These are phyloP conservation scores for Chascanopsetta lugubris DNA, from an alignment of 2,113 vertebrate genomes.

Conservation along the genomic window DNA sequence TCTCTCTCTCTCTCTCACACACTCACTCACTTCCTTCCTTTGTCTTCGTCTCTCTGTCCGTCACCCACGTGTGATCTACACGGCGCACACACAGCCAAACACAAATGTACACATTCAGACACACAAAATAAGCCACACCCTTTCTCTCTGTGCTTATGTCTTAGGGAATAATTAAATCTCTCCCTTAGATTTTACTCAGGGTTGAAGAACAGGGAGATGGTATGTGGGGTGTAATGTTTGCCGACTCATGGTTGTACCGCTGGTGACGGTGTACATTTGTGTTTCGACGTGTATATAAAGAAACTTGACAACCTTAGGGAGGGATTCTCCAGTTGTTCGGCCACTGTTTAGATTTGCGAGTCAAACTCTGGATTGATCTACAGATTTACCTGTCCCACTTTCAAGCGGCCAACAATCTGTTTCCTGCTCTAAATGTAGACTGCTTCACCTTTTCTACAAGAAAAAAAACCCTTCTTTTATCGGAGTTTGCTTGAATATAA, in stretches of 20 bases:
- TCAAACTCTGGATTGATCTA: constrained; percentile 25
- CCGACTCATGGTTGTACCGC: constrained; percentile 45
- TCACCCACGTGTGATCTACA: background rate
- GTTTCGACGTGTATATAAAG: constrained; percentile 43
- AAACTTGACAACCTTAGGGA: constrained; percentile 37
- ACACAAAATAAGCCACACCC: constrained; percentile 56
- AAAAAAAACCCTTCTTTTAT: constrained; percentile 45
- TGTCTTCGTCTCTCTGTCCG: constrained; percentile 23
- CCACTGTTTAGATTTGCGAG: constrained; percentile 30
- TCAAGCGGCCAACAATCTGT: constrained; percentile 44
- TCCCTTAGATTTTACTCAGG: constrained; percentile 85
- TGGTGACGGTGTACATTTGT: constrained; percentile 55
- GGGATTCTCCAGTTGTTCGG: constrained; percentile 44
- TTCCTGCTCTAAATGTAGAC: constrained; percentile 30
- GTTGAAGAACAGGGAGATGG: constrained; percentile 81
- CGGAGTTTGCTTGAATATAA: constrained; percentile 47
- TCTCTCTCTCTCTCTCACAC: constrained; percentile 29
- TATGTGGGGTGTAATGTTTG: constrained; percentile 59
- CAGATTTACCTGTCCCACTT: constrained; percentile 11
- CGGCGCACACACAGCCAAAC: constrained; percentile 3
- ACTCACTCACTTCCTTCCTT: constrained; percentile 38
- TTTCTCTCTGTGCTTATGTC: constrained; percentile 76
- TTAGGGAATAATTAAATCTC: constrained; percentile 76
- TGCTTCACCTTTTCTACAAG: constrained; percentile 53
- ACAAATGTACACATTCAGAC: constrained; percentile 35